These are phyloP conservation scores for Araneus ventricosus DNA, from an alignment of 1,140 invertebrate species.

Conservation along the genomic window DNA sequence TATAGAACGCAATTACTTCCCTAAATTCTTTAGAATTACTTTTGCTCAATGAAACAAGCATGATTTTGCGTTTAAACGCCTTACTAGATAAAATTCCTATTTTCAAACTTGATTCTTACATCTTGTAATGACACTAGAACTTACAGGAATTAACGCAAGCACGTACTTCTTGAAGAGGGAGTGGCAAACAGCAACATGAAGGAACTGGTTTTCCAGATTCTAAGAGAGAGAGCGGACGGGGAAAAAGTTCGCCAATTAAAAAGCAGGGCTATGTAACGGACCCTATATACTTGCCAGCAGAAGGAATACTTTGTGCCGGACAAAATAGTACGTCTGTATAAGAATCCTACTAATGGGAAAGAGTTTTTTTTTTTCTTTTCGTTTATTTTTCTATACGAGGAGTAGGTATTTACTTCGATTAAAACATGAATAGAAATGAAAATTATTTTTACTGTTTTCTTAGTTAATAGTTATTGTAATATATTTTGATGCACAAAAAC, in stretches of 20 bases:
- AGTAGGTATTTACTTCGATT: no score
- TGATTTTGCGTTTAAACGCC: neutral
- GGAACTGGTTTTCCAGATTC: neutral
- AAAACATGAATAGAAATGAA: no score
- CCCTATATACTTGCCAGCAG: neutral
- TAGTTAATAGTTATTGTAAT: no score
- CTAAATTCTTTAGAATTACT: neutral
- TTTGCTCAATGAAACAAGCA: neutral
- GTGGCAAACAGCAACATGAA: neutral
- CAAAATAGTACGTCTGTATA: no score
- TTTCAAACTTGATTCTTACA: neutral
- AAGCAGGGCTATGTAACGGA: conserved; percentile 8
- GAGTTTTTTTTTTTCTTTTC: no score
- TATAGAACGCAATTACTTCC: no score
- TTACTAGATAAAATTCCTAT: neutral
- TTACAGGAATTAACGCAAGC: neutral
- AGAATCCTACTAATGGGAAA: no score
- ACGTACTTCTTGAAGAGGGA: neutral
- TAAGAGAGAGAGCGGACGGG: neutral
- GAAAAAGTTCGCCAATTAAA: conserved; percentile 10
- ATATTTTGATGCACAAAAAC: no score
- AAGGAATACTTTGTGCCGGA: neutral
- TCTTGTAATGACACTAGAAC: neutral
- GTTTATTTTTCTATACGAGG: no score
- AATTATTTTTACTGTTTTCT: no score